Conservation (phyloP, 1,140 invertebrate species). For the Hycleus cichorii region DNA sequence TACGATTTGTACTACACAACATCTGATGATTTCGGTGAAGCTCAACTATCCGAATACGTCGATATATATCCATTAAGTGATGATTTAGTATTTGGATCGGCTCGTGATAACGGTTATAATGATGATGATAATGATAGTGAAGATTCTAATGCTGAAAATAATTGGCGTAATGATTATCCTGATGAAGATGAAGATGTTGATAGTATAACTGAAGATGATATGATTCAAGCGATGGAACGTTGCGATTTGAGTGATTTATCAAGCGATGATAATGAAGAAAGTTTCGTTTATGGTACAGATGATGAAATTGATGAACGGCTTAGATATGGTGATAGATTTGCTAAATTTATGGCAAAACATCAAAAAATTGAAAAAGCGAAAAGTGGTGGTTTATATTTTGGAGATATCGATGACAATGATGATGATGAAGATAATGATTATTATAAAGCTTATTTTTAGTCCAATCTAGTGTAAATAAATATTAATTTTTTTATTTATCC, state of each 20-base stretch:
- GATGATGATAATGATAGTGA: constrained; percentile 41
- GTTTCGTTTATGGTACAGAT: constrained; percentile 41
- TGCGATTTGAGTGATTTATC: constrained; percentile 39
- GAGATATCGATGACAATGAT: constrained; percentile 30
- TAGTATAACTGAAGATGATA: constrained; percentile 48
- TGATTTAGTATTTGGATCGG: constrained; percentile 43
- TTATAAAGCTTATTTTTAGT: constrained; percentile 15
- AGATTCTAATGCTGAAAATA: constrained; percentile 52
- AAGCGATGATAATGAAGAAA: constrained; percentile 45
- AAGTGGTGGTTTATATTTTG: constrained; percentile 29
- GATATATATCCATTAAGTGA: constrained; percentile 41
- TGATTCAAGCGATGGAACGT: constrained; percentile 34
- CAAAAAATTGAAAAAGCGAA: constrained; percentile 31
- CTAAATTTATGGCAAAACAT: constrained; percentile 46
- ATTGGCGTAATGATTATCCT: constrained; percentile 52
- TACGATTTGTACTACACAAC: constrained; percentile 50
- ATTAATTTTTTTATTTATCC: too few species aligned
- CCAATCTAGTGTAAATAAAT: neutral
- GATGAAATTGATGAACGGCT: constrained; percentile 44
- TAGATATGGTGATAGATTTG: constrained; percentile 47
- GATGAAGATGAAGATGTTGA: constrained; percentile 46
- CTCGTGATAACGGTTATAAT: constrained; percentile 39
- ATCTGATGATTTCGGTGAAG: constrained; percentile 47
- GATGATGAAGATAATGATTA: constrained; percentile 25
- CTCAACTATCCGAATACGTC: constrained; percentile 46